Base-by-base conservation (phyloP, 2,797 vertebrate species). In the Anguilla anguilla region DNA sequence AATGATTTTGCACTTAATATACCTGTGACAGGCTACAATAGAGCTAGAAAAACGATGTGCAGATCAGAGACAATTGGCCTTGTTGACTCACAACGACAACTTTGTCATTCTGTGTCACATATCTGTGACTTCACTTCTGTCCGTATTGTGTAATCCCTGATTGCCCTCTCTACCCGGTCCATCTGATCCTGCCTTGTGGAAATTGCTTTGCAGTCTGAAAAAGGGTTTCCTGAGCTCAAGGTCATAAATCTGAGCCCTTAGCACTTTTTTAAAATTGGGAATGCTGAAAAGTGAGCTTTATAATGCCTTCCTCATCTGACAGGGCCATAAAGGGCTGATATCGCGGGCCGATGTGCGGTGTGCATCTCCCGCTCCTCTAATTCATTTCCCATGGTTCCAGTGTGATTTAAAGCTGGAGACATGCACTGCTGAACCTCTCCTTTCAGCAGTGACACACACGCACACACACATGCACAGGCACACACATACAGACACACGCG, bases 371-470 rank as follows among this genome's bases (percentile, higher is more conserved):
- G 39, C 39, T 31, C 10, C 17, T 79, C 39, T 43, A 22, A 79
- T 84, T 53, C 19, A n/a, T 53, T 53, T 57, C 31, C 49, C 17
- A 77, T 22, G 84, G 39, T 49, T 84, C 25, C 84, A 28, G 85
- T 69, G 84, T 88, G 92, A 94, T 91, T 92, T 92, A 92, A 43
- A 86, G 85, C 72, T 57, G 89, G 86, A 59, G 53, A 15, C 72
- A 83, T 6, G 31, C 53, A 0, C 6, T 91, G 92, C 92, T 94
- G 91, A 91, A 83, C 86, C 55, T 49, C 84, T 69, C 86, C 83
- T 46, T 86, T 87, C 84, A 61, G 84, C 31, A 49, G 81, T 1
- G 17, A 19, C 13, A 49, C 43, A 83, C 39, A 46, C 13, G 10
- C 28, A 11, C 72, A n/a, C 72, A 77, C 19, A n/a, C 72, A 77